Evolutionary conservation across 1,140 invertebrate species (phyloP), one percentile per base, ranked within the genome.

Genomic region (Drosophila jambulina): DNA sequence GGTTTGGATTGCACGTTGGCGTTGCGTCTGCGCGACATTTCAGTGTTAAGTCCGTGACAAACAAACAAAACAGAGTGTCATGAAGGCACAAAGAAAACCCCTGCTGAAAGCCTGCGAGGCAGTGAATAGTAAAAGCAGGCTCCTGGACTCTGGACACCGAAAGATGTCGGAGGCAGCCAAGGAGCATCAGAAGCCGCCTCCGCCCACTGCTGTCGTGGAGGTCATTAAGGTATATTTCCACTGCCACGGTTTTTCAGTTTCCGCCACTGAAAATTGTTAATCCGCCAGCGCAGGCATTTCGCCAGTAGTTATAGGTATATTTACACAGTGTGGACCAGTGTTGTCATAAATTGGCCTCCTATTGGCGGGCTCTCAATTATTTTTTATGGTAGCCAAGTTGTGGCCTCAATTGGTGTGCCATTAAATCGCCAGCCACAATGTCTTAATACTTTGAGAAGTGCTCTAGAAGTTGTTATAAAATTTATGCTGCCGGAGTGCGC

Each of bases 391-490:
- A 62, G 46, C 67, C 67, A 45, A 70, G 63, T 68, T 38, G 54
- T 68, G 70, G 78, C 85, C 84, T 53, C 84, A 87, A 88, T 84
- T 74, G 68, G 61, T 36, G 61, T 38, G 70, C 79, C 42, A 80
- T 79, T 65, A 87, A 85, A 62, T 65, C 23, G 51, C 69, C 63
- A 51, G 60, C 57, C 75, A 58, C 49, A 81, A 63, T 56, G 40
- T 63, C 68, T 75, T 71, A 75, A 78, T 70, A 58, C 61, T 53
- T 40, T 57, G 21, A 25, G n/a, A 25, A 56, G 57, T 68, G 38
- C 23, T 40, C 34, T 45, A 13, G 45, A 85, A 80, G 77, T 75
- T 68, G 48, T 65, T 62, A 54, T 65, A 63, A 68, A 86, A 72
- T 78, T 62, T 88, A 87, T 83, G 83, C 83, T 87, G 43, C 5